Base-by-base conservation (phyloP, 2,113 vertebrate genomes). In the Oncorhynchus clarkii region DNA sequence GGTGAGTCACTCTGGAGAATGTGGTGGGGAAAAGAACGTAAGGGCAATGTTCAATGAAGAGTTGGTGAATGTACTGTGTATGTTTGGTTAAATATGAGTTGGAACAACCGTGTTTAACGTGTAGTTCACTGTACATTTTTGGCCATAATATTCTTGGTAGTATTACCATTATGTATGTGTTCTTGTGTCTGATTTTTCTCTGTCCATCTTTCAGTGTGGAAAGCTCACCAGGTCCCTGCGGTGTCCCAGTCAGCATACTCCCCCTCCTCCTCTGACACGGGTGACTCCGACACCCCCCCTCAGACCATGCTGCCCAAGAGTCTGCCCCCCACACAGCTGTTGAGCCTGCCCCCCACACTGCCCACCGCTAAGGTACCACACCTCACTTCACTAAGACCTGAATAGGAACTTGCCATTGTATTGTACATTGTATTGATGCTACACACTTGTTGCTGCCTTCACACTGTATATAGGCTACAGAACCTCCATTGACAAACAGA, bases 191-290 rank as follows among this genome's bases (percentile, higher is more conserved):
- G 51, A 45, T 45, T 54, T 16, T 54, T 22, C 39, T 67, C 64
- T 75, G 14, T 7, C 51, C 60, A 2, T 45, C 39, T 45, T 9
- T 57, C 78, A 90, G 85, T 85, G 12, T 83, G 90, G 0, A 91
- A 88, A 57, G 96, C 94, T 78, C 96, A 96, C 67, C 96, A 98
- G 82, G 97, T 97, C 16, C 97, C 96, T 0, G 96, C 96, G 0
- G 90, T 98, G 59, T 97, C 97, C 4, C 97, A 97, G 85, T 91
- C 94, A 0, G 90, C 95, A 1, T 97, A 96, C 84, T 86, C 93
- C 1, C 90, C 95, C 0, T 94, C 95, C 8, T 93, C 95, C 72
- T 94, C 95, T 0, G 96, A 97, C 78, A 94, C 95, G 0, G 94
- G 95, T 5, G 95, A 96, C 48, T 96, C 95, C 74, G 94, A 89